phyloP scores from a whole-genome alignment of 2,888 invertebrate species.

The Drosophila anomelani region DNA sequence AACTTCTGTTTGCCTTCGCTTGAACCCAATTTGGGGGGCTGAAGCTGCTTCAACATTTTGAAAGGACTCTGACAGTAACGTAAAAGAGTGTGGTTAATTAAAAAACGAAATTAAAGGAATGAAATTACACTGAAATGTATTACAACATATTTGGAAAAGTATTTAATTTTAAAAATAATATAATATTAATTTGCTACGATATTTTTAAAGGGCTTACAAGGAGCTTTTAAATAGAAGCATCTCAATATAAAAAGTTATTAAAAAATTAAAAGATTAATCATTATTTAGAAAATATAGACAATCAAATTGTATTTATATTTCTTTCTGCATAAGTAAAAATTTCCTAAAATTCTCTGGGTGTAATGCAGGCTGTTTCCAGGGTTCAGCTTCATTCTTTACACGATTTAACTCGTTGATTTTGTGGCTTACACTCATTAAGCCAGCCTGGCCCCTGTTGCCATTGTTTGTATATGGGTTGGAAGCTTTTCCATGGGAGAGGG shows the following conservation, averaged over 20 bases:
- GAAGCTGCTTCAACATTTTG: not conserved
- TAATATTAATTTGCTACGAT: not conserved
- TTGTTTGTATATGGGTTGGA: conserved; percentile 51
- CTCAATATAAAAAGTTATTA: no score
- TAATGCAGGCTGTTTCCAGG: conserved; percentile 22
- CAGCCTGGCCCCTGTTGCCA: conserved; percentile 45
- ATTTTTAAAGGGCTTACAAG: not conserved
- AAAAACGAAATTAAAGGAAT: conserved; percentile 6
- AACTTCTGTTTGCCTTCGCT: conserved; percentile 17
- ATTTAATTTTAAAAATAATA: not conserved
- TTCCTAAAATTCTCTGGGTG: conserved; percentile 14
- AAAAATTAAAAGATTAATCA: not conserved
- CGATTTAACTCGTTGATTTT: conserved; percentile 75
- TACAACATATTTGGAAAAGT: not conserved
- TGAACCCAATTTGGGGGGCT: conserved; percentile 7
- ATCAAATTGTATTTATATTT: not conserved
- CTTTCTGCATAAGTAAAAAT: not conserved
- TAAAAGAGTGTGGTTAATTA: not conserved
- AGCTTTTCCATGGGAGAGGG: conserved; percentile 1
- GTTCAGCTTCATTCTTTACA: conserved; percentile 57
- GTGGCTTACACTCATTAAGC: conserved; percentile 76
- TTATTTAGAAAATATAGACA: not conserved
- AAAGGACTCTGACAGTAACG: not conserved
- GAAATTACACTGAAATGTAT: not conserved
- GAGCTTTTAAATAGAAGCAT: no score